Evolutionary conservation across 2,113 vertebrate genomes (phyloP), one percentile per base, ranked within the genome.

Genomic region (Pelecanoides urinatrix): DNA sequence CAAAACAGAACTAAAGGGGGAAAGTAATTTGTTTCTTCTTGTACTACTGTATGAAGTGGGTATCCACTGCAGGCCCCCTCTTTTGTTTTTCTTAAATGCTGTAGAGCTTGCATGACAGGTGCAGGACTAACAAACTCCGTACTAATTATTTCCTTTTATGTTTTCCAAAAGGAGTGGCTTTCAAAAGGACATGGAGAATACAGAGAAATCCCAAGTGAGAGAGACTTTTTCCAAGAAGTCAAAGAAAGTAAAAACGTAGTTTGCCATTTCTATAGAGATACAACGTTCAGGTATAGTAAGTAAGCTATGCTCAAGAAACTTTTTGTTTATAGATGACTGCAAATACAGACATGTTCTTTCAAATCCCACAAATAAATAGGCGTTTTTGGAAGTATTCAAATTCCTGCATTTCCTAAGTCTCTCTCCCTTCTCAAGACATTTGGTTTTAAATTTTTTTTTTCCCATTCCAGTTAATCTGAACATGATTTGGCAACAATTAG

Each of bases 141-240:
- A 14, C 88, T 97, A 84, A 95, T 75, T 53, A 52, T 88, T 96
- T 84, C 8, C 49, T 96, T 96, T 86, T 92, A 34, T 78, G 26
- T 72, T 97, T 95, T 90, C 84, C 72, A 87, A 96, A 97, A 99
- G 99, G 99, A 99, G 92, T 99, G 99, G 99, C 96, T 99, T 94
- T 99, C 99, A 63, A 99, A 99, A 98, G 99, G 99, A 83, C 99
- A 99, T 42, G 99, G 99, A 22, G 99, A 99, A 96, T 99, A 99
- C 75, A 98, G 97, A 97, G 99, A 99, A 98, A 98, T 99, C 68
- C 96, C 99, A 87, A 99, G 99, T 50, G 99, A 99, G 96, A 99
- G 98, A 98, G 99, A 99, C 59, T 99, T 99, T 97, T 99, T 99
- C 91, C 96, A 98, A 49, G 99, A 99, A 98, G 99, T 99, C 73